Evolutionary conservation across 2,797 vertebrate genomes (phyloP), one percentile per base, ranked within the genome.

Genomic region (Acanthiza pusilla): DNA sequence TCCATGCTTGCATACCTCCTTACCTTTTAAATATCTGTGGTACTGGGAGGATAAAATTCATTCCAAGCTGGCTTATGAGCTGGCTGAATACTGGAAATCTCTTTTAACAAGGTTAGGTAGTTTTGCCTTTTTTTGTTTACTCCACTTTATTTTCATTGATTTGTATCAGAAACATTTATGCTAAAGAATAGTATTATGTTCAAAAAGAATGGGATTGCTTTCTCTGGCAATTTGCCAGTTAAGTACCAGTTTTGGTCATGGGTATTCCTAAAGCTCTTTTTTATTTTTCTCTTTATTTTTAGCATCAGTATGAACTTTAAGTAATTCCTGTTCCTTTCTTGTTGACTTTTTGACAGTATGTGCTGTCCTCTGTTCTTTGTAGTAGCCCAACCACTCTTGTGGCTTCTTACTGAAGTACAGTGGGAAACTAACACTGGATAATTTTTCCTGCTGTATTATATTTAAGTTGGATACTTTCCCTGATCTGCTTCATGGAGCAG

Each of bases 381-480:
- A 67, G 34, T 43, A 60, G 7, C 43, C 27, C 25, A 36, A 5
- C 11, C 30, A 32, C 30, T 91, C 89, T 25, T 73, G 63, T 62
- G 71, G 20, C 47, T 54, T 40, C 38, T 81, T 61, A 81, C 43
- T 87, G 71, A 85, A 54, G 36, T 83, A 13, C 18, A 63, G 42
- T 67, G 73, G 45, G 32, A 93, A 77, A 38, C 34, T 75, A 79
- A 45, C 1, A 9, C 26, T 77, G 53, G 68, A 30, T 90, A 77
- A 20, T 77, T 93, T 95, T 93, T 77, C 57, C 19, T 91, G 38
- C 68, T 74, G 9, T 55, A 53, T 63, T 74, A 5, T 89, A 70
- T 88, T 90, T 93, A 68, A 88, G 81, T 88, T 84, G 88, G 85
- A 91, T 84, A 27, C 32, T 90, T 94, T 84, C 66, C 51, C 70